Conservation (phyloP, 1,140 invertebrate genomes). For the Philaenus spumarius region DNA sequence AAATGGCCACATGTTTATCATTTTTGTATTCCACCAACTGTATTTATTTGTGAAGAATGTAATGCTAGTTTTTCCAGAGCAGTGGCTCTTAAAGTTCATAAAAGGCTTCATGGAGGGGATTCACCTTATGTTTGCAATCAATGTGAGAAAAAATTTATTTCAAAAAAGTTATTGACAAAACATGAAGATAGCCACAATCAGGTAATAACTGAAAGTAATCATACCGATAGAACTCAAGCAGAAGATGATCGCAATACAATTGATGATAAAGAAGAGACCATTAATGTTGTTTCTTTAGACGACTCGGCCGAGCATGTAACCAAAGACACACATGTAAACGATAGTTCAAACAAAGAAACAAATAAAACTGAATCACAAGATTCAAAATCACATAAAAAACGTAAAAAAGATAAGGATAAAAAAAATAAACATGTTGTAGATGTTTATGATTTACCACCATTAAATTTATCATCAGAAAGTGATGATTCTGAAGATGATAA, state of each 20-base stretch:
- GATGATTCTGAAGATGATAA: constrained; percentile 61
- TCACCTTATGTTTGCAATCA: constrained; percentile 61
- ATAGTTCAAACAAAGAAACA: constrained; percentile 22
- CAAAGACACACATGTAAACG: neutral
- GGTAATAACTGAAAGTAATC: constrained; percentile 12
- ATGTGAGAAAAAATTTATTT: constrained; percentile 71
- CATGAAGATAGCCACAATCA: constrained; percentile 50
- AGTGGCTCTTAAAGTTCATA: constrained; percentile 74
- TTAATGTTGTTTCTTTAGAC: constrained; percentile 29
- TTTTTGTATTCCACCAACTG: constrained; percentile 70
- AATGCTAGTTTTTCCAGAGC: constrained; percentile 62
- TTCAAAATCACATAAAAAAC: constrained; percentile 23
- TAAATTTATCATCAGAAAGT: constrained; percentile 71
- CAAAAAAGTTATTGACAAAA: constrained; percentile 64
- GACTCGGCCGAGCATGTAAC: constrained; percentile 37
- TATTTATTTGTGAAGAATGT: constrained; percentile 75
- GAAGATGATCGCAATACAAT: constrained; percentile 11
- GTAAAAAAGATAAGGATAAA: constrained; percentile 29
- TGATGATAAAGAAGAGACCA: constrained; percentile 30
- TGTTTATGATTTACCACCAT: constrained; percentile 64
- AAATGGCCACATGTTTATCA: constrained; percentile 88
- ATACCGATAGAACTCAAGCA: neutral
- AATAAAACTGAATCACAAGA: constrained; percentile 18
- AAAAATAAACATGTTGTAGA: constrained; percentile 43
- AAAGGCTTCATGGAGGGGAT: constrained; percentile 64